phyloP scores from a whole-genome alignment of 1,140 invertebrate species.

The Grapholita molesta region DNA sequence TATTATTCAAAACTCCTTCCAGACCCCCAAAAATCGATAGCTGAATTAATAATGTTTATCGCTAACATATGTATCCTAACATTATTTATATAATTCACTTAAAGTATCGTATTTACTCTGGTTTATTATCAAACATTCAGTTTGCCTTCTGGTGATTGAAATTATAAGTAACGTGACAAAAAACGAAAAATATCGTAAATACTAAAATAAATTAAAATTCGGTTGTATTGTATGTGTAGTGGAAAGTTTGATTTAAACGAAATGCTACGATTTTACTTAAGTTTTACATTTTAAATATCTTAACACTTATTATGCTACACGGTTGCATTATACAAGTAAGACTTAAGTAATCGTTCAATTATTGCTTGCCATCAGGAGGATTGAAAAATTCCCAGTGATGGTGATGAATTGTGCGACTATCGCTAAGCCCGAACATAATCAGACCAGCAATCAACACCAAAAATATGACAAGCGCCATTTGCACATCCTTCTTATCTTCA shows the following conservation, averaged over 20 bases:
- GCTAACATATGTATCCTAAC: too few species aligned
- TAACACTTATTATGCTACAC: too few species aligned
- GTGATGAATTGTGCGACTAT: conserved; percentile 85
- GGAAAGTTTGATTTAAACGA: conserved; percentile 42
- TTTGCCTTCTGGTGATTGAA: background rate
- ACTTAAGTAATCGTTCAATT: conserved; percentile 22
- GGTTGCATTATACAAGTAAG: too few species aligned
- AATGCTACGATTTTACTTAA: conserved; percentile 19
- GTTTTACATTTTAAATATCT: background rate
- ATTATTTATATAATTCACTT: too few species aligned
- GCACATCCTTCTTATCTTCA: conserved; percentile 84
- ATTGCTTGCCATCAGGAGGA: conserved; percentile 79
- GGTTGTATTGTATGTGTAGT: conserved; percentile 22
- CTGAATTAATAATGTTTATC: background rate
- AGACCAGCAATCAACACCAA: conserved; percentile 86
- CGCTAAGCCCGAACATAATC: conserved; percentile 84
- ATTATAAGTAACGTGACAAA: background rate
- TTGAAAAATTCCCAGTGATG: conserved; percentile 92
- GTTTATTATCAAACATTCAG: background rate
- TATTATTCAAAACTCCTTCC: background rate
- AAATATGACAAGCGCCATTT: conserved; percentile 85
- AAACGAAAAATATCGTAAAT: conserved; percentile 8
- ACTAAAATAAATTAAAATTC: background rate
- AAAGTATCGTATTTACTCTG: too few species aligned
- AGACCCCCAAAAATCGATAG: background rate